Evolutionary conservation across 2,888 invertebrate species (phyloP).

Genomic region (Cacoxenus indagator): DNA sequence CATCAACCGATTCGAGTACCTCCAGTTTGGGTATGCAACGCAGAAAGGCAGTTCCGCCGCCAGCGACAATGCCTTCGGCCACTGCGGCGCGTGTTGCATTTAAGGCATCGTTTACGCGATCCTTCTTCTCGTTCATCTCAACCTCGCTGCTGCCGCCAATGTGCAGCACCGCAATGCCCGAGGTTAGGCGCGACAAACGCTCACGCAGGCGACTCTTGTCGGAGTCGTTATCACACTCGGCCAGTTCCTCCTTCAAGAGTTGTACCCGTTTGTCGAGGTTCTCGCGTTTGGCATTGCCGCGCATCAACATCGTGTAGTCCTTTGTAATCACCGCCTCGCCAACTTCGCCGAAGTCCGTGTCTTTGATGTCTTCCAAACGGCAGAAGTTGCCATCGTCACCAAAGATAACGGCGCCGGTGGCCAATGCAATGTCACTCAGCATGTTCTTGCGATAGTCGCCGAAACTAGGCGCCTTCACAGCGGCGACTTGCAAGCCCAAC

Average conservation of each 20-base stretch:
- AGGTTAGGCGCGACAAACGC: conserved; percentile 88
- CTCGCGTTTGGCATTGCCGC: conserved; percentile 84
- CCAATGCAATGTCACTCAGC: conserved; percentile 91
- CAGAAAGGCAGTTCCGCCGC: conserved; percentile 92
- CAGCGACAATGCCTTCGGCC: conserved; percentile 97
- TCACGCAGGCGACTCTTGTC: conserved; percentile 95
- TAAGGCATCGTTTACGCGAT: conserved; percentile 93
- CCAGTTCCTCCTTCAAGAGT: conserved; percentile 89
- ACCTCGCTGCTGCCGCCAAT: conserved; percentile 93
- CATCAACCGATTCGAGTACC: conserved; percentile 72
- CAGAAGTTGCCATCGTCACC: conserved; percentile 92
- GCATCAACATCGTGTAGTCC: conserved; percentile 83
- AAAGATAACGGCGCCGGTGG: conserved; percentile 92
- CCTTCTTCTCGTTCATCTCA: conserved; percentile 96
- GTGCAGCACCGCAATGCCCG: conserved; percentile 84
- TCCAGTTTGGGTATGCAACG: conserved; percentile 83
- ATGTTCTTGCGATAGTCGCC: conserved; percentile 95
- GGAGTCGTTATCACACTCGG: conserved; percentile 85
- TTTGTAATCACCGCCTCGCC: conserved; percentile 93
- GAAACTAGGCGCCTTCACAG: conserved; percentile 96
- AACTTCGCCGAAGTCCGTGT: conserved; percentile 85
- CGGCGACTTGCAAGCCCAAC: conserved; percentile 93
- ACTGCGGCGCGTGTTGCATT: conserved; percentile 96
- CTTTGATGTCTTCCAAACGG: conserved; percentile 88
- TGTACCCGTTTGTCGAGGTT: conserved; percentile 86